These are phyloP conservation scores for Drosophila villosipedis DNA, from an alignment of 2,888 invertebrate species.

Conservation along the genomic window DNA sequence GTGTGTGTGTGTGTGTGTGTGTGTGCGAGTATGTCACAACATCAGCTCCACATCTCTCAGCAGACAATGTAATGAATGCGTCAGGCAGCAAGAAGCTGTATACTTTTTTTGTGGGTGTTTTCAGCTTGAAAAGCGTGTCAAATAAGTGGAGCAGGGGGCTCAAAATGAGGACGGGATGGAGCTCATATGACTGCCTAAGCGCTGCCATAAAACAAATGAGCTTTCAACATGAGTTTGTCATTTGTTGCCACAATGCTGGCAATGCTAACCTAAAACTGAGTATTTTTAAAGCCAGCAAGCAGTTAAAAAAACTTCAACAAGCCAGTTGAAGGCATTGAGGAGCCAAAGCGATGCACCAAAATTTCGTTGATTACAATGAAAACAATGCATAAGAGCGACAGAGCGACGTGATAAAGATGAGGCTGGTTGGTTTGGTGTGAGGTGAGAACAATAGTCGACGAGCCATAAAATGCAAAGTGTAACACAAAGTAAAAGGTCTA, in stretches of 20 bases:
- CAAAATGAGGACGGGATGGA: conserved; percentile 11
- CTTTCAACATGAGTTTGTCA: conserved; percentile 78
- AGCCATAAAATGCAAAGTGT: conserved; percentile 72
- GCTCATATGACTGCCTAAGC: conserved; percentile 68
- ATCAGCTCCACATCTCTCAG: conserved; percentile 3
- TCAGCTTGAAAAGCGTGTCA: conserved; percentile 74
- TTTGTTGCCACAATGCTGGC: conserved; percentile 45
- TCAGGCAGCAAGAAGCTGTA: conserved; percentile 45
- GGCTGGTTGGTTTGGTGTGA: conserved; percentile 7
- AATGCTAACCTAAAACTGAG: conserved; percentile 12
- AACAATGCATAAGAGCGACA: conserved; percentile 32
- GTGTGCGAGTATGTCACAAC: conserved; percentile 32
- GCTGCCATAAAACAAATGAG: conserved; percentile 75
- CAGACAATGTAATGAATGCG: conserved; percentile 72
- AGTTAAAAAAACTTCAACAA: conserved; percentile 20
- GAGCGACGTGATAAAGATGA: conserved; percentile 14
- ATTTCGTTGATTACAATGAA: conserved; percentile 62
- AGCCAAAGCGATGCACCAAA: conserved; percentile 55
- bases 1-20: conserved; percentile 14
- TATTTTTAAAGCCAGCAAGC: conserved; percentile 44
- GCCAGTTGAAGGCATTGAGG: neutral
- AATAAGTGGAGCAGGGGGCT: conserved; percentile 65
- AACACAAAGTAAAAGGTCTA: conserved; percentile 73
- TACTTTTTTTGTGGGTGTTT: conserved; percentile 22
- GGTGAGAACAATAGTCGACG: conserved; percentile 49